Evolutionary conservation across 2,888 invertebrate species (phyloP).

Genomic region (Plagodis dolabraria): DNA sequence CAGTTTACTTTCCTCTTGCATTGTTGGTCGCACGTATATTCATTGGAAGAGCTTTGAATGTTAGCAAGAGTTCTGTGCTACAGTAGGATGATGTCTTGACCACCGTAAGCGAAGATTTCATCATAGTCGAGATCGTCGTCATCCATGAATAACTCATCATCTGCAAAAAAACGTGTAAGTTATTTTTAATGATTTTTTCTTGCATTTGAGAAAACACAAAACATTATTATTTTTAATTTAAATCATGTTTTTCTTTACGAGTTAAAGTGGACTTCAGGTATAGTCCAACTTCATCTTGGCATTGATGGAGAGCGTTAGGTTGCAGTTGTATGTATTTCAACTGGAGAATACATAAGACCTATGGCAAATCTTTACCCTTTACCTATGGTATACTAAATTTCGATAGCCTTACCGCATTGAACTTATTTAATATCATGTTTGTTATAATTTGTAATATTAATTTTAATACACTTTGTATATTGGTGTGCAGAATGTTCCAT

Average conservation of each 20-base stretch:
- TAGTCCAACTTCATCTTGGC: neutral
- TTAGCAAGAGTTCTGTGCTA: constrained; percentile 29
- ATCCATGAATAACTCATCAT: constrained; percentile 64
- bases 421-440: too few species aligned
- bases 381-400: too few species aligned
- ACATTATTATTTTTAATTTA: too few species aligned
- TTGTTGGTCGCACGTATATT: constrained; percentile 18
- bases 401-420: too few species aligned
- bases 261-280: too few species aligned
- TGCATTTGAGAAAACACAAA: too few species aligned
- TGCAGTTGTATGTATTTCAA: neutral
- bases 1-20: constrained; percentile 1
- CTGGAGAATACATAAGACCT: too few species aligned
- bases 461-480: too few species aligned
- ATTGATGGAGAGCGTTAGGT: neutral
- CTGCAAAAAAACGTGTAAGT: constrained; percentile 37
- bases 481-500: too few species aligned
- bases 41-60: neutral
- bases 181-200: neutral
- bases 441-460: too few species aligned
- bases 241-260: too few species aligned
- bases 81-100: constrained; percentile 59
- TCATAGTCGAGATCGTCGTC: constrained; percentile 63
- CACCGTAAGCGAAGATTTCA: constrained; percentile 51
- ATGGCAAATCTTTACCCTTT: too few species aligned